phyloP scores from a whole-genome alignment of 2,888 invertebrate species.

The Peribatodes rhomboidaria region DNA sequence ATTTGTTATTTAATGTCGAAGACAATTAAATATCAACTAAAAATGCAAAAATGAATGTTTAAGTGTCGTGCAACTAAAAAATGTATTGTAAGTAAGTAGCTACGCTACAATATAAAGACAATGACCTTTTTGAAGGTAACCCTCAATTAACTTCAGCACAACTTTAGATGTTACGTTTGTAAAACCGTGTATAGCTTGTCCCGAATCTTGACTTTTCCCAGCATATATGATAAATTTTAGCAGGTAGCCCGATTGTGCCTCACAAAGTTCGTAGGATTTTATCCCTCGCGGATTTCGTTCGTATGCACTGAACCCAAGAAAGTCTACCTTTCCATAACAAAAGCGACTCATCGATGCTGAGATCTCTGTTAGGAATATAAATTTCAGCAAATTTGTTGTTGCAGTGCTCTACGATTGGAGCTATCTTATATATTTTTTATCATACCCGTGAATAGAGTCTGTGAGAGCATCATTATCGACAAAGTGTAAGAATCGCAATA shows the following conservation, averaged over 20 bases:
- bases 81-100: too few relatives aligned
- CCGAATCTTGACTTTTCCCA: conserved; percentile 25
- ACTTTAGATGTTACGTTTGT: conserved; percentile 43
- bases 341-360: conserved; percentile 47
- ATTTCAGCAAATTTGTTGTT: conserved; percentile 40
- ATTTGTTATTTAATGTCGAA: too few relatives aligned
- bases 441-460: conserved; percentile 25
- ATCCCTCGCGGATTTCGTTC: conserved; percentile 45
- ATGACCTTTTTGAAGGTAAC: conserved; percentile 31
- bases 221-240: conserved; percentile 29
- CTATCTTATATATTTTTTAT: conserved; percentile 42
- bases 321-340: conserved; percentile 46
- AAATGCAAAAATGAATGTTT: too few relatives aligned
- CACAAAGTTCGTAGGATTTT: conserved; percentile 44
- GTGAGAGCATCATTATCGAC: conserved; percentile 37
- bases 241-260: conserved; percentile 42
- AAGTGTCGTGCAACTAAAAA: too few relatives aligned
- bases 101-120: conserved; percentile 30
- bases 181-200: conserved; percentile 38
- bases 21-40: too few relatives aligned
- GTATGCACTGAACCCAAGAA: conserved; percentile 45
- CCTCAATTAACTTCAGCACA: conserved; percentile 34
- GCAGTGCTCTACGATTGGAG: conserved; percentile 38
- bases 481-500: conserved; percentile 44
- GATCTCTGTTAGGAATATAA: conserved; percentile 28